Conservation (phyloP, 1,140 invertebrate species). For the Aporrectodea caliginosa region DNA sequence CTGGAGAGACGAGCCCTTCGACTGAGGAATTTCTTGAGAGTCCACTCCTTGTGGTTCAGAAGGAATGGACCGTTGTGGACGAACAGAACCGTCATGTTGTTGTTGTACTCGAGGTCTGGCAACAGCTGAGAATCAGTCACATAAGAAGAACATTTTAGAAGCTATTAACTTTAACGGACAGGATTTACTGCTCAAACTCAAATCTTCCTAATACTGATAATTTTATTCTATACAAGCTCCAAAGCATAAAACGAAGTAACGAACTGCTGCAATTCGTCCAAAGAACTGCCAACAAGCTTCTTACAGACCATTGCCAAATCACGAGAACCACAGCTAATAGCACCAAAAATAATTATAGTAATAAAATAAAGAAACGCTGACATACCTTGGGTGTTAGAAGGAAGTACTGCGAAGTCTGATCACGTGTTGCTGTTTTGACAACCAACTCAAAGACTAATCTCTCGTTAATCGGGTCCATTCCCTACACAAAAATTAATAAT, state of each 20-base stretch:
- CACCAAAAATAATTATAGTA: too few relatives aligned
- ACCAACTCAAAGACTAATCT: constrained; percentile 80
- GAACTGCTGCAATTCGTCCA: too few relatives aligned
- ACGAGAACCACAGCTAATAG: too few relatives aligned
- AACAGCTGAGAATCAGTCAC: constrained; percentile 49
- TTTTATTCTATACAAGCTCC: too few relatives aligned
- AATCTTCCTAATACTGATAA: too few relatives aligned
- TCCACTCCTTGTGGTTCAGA: constrained; percentile 49
- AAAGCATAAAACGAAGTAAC: too few relatives aligned
- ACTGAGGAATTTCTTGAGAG: constrained; percentile 42
- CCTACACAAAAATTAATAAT: constrained; percentile 59
- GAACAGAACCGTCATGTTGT: constrained; percentile 77
- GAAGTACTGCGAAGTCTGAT: constrained; percentile 79
- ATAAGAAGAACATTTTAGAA: not conserved
- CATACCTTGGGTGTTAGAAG: constrained; percentile 85
- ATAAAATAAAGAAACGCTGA: too few relatives aligned
- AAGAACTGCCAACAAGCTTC: too few relatives aligned
- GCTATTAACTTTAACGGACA: not conserved
- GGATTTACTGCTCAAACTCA: not conserved
- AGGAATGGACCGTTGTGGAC: constrained; percentile 51
- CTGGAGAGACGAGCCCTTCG: constrained; percentile 30
- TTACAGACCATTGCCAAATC: too few relatives aligned
- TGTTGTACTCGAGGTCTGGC: constrained; percentile 56
- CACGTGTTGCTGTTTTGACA: constrained; percentile 68
- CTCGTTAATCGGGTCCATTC: constrained; percentile 89